phyloP scores from a whole-genome alignment of 2,797 vertebrate species.

The Crax fasciolata region DNA sequence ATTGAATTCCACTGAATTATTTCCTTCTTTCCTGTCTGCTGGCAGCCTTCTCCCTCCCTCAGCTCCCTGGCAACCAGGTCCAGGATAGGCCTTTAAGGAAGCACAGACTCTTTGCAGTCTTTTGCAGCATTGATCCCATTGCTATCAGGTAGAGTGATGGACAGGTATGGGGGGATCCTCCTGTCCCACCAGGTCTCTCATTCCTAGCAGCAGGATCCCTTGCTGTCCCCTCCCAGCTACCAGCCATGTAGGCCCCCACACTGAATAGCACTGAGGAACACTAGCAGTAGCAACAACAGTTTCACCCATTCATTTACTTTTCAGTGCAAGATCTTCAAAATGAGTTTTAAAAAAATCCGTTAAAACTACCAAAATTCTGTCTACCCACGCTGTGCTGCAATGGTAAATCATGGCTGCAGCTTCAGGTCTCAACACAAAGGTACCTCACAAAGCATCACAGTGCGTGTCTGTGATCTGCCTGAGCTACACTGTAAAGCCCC shows the following conservation, averaged over 20 bases:
- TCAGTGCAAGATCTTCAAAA: not conserved
- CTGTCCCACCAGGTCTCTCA: not conserved
- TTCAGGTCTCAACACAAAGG: not conserved
- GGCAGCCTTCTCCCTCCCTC: not conserved
- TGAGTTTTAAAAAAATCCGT: rapidly evolving
- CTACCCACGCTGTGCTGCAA: not conserved
- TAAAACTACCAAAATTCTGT: not conserved
- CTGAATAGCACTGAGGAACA: not conserved
- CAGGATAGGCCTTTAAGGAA: not conserved
- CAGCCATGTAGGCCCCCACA: not conserved
- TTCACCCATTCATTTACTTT: not conserved
- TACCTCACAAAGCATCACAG: not conserved
- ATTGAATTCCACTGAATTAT: constrained; percentile 31
- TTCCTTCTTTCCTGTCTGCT: not conserved
- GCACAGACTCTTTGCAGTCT: not conserved
- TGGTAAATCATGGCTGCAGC: not conserved
- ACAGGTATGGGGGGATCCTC: not conserved
- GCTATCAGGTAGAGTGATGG: not conserved
- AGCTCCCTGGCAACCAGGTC: not conserved
- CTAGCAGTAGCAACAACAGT: not conserved
- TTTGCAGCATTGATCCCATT: not conserved
- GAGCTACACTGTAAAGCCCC: not conserved
- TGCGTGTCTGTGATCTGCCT: not conserved
- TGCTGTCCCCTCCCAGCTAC: not conserved
- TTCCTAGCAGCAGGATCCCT: not conserved